Evolutionary conservation across 2,797 vertebrate genomes (phyloP).

Genomic region (Mormyrus proboscirostris): DNA sequence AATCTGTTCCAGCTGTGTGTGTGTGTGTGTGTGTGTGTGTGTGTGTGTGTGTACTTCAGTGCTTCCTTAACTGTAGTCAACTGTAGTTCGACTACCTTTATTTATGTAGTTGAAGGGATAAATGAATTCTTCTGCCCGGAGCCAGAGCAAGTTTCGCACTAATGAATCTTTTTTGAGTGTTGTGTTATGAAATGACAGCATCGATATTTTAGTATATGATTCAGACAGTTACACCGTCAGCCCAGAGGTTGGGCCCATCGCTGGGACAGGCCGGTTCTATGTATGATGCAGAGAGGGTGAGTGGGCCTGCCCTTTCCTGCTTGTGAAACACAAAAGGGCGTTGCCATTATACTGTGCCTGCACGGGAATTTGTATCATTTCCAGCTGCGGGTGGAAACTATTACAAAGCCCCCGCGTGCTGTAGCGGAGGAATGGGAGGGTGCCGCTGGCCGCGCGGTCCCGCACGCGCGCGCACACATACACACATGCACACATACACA

Average conservation of each 20-base stretch:
- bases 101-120: background rate
- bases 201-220: background rate
- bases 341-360: constrained; percentile 49
- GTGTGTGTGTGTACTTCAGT: background rate
- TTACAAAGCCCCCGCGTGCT: constrained; percentile 58
- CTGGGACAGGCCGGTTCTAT: background rate
- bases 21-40: constrained; percentile 18
- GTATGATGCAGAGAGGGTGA: constrained; percentile 22
- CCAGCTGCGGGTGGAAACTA: constrained; percentile 79
- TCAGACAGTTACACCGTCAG: background rate
- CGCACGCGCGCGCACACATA: constrained; percentile 16
- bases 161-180: background rate
- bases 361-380: constrained; percentile 68
- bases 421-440: constrained; percentile 50
- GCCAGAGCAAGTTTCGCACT: background rate
- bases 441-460: constrained; percentile 30
- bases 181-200: background rate
- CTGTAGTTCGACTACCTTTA: background rate
- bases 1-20: constrained; percentile 27
- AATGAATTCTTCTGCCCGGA: background rate
- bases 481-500: constrained; percentile 29
- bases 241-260: background rate
- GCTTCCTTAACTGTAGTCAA: background rate
- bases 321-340: constrained; percentile 54
- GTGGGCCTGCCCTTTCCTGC: constrained; percentile 42